Percentiles rank a stretch among this genome's conserved stretches.
phyloP scores from a whole-genome alignment of 2,113 vertebrate genomes.

The Amphiprion percula region DNA sequence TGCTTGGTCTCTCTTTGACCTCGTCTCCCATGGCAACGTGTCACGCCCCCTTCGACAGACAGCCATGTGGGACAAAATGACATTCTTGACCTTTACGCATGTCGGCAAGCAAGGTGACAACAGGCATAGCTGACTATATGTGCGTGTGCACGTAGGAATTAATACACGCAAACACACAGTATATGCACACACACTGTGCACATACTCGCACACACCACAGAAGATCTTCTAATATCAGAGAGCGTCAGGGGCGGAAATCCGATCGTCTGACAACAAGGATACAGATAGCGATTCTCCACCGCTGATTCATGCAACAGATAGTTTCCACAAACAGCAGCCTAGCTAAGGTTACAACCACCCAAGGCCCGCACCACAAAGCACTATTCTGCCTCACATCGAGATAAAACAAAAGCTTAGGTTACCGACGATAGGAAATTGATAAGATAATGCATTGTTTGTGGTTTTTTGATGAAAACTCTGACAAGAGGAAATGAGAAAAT shows the following conservation, averaged over 20 bases:
- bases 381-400: constrained; percentile 57
- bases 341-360: constrained; percentile 71
- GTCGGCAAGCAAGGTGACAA: constrained; percentile 64
- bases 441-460: constrained; percentile 63
- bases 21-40: constrained; percentile 65
- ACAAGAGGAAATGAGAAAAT: constrained; percentile 80
- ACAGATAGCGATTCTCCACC: constrained; percentile 77
- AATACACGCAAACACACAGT: constrained; percentile 23
- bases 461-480: constrained; percentile 68
- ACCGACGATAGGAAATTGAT: constrained; percentile 69
- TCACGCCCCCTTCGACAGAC: constrained; percentile 58
- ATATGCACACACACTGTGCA: constrained; percentile 24
- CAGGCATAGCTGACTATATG: constrained; percentile 48
- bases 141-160: constrained; percentile 13
- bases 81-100: constrained; percentile 75
- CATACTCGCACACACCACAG: constrained; percentile 42
- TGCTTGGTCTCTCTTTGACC: constrained; percentile 74
- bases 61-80: constrained; percentile 68
- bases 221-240: constrained; percentile 81
- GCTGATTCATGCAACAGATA: constrained; percentile 78
- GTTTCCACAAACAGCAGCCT: constrained; percentile 76
- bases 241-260: constrained; percentile 74
- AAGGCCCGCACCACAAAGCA: constrained; percentile 13
- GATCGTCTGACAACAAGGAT: constrained; percentile 80
- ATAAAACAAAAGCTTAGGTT: constrained; percentile 81